Evolutionary conservation across 2,113 vertebrate genomes (phyloP), one percentile per base, ranked within the genome.

Genomic region (Lagenorhynchus albirostris): DNA sequence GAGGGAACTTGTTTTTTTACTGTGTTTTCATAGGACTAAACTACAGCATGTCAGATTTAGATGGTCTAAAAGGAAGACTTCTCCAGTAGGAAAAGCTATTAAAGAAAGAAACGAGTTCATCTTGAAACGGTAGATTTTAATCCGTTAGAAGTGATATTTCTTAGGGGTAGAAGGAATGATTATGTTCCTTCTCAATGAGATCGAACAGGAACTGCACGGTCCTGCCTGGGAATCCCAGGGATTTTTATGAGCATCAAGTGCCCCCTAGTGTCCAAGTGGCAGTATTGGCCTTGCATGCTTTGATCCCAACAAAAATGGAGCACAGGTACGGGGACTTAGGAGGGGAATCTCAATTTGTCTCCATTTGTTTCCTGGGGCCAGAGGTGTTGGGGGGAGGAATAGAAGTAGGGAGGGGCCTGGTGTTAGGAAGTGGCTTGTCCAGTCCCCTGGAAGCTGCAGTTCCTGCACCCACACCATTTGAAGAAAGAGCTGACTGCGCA

Each of bases 191-290:
- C 5, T 33, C 33, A 6, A 3, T 21, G 4, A n/a, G 6, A 29
- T 79, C 12, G 23, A 83, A 23, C 21, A 13, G 10, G 14, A 29
- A 8, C 15, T 14, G 4, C 41, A 0, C 5, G n/a, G 11, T 8
- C 4, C n/a, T 44, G 13, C 5, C 38, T 6, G 29, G 18, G 38
- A 15, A 55, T 53, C 36, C 15, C 70, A 65, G 23, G 23, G 31
- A 36, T 96, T 93, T 93, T 68, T 93, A n/a, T 87, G 79, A 67
- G 70, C 47, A 33, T 21, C 25, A 1, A 21, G 63, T 23, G 68
- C 89, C 96, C 60, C 60, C 96, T 96, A 29, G 82, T 79, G 97
- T 44, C 74, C 55, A 60, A 9, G 2, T 62, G 38, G 10, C n/a
- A 80, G 60, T 50, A 83, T 14, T 74, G 67, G 21, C 5, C 15